phyloP scores from a whole-genome alignment of 2,113 vertebrate genomes.

The Caranx melampygus region DNA sequence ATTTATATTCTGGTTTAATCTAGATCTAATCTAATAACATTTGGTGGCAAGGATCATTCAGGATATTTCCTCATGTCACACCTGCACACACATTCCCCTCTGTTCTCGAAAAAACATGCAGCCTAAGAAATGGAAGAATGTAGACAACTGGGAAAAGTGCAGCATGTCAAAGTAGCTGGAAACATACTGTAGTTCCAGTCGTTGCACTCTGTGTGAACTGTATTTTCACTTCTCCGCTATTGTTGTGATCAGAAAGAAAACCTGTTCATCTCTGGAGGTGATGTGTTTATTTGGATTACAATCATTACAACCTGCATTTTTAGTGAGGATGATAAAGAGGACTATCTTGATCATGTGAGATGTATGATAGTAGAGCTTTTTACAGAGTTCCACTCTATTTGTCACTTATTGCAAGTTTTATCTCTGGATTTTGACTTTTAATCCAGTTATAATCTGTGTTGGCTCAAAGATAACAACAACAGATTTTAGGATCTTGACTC shows the following conservation, averaged over 20 bases:
- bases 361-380: neutral
- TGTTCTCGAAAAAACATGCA: neutral
- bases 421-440: neutral
- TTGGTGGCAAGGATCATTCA: neutral
- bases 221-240: neutral
- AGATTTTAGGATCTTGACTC: neutral
- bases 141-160: neutral
- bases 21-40: neutral
- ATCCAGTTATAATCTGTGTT: neutral
- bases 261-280: neutral
- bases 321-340: neutral
- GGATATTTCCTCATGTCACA: conserved; percentile 3
- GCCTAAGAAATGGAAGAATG: neutral
- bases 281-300: neutral
- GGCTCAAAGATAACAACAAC: neutral
- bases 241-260: neutral
- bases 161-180: neutral
- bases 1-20: neutral
- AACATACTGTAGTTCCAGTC: neutral
- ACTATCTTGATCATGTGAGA: neutral
- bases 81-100: conserved; percentile 1
- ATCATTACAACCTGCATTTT: neutral
- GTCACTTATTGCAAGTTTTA: neutral
- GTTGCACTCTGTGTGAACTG: neutral
- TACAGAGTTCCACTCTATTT: neutral